phyloP scores from a whole-genome alignment of 2,113 vertebrate species.

The Eubucco bourcierii region DNA sequence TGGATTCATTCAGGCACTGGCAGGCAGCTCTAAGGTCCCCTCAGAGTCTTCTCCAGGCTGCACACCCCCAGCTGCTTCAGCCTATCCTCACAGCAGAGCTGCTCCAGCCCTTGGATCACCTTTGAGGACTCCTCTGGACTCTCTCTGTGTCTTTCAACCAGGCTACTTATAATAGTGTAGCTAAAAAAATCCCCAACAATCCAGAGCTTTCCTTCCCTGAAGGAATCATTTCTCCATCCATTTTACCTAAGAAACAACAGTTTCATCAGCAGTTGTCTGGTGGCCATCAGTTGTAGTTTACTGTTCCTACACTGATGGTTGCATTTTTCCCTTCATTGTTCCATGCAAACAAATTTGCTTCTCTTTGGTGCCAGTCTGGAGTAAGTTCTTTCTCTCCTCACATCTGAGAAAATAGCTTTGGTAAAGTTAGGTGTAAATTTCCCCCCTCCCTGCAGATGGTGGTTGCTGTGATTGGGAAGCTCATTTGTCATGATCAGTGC shows the following conservation, averaged over 20 bases:
- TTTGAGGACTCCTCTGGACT: too few species aligned
- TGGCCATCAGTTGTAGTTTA: not conserved
- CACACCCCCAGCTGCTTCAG: too few species aligned
- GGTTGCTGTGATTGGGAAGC: rapidly evolving
- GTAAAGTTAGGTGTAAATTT: rapidly evolving
- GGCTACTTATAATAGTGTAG: not conserved
- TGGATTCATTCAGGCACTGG: too few species aligned
- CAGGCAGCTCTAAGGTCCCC: too few species aligned
- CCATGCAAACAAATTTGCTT: not conserved
- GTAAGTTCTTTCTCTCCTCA: not conserved
- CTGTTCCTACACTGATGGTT: not conserved
- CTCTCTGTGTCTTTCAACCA: not conserved
- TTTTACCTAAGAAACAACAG: not conserved
- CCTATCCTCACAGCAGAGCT: too few species aligned
- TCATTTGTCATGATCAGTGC: not conserved
- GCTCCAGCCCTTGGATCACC: too few species aligned
- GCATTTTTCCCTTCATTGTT: not conserved
- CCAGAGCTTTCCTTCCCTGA: not conserved
- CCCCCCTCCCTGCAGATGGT: not conserved
- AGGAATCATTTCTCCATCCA: not conserved
- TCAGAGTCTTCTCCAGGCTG: too few species aligned
- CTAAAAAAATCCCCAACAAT: not conserved
- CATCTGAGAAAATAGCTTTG: not conserved
- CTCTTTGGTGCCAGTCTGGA: not conserved
- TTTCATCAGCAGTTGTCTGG: not conserved